These are phyloP conservation scores for Drosophila koepferae DNA, from an alignment of 2,888 invertebrate species.

Conservation along the genomic window DNA sequence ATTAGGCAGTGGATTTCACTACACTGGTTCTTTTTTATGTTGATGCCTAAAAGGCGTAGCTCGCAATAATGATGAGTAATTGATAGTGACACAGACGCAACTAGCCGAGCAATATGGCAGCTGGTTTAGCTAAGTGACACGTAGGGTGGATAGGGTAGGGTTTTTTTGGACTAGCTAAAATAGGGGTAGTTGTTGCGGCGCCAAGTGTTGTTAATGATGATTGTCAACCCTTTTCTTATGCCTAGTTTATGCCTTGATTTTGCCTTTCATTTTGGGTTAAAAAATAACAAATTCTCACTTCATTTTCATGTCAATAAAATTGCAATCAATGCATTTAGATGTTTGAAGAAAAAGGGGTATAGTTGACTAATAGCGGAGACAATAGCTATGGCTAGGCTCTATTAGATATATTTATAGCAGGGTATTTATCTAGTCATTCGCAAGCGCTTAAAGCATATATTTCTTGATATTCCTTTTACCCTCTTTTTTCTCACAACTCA, in stretches of 20 bases:
- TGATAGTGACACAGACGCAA: slow-evolving; percentile 77
- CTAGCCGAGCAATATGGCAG: slow-evolving; percentile 49
- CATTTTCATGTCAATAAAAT: slow-evolving; percentile 73
- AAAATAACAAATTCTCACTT: slow-evolving; percentile 68
- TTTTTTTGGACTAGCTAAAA: background rate
- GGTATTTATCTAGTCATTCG: background rate
- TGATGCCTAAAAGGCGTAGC: slow-evolving; percentile 53
- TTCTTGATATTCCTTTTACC: background rate
- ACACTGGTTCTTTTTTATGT: background rate
- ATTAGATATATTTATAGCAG: background rate
- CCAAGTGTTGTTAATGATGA: slow-evolving; percentile 76
- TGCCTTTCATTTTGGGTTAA: slow-evolving; percentile 36
- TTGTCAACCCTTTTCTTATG: slow-evolving; percentile 48
- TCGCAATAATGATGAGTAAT: slow-evolving; percentile 77
- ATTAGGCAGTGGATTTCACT: slow-evolving; percentile 10
- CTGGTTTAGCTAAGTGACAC: slow-evolving; percentile 29
- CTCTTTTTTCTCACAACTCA: background rate
- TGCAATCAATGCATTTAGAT: slow-evolving; percentile 23
- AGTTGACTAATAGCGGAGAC: background rate
- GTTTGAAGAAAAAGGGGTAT: background rate
- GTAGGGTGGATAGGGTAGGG: slow-evolving; percentile 7
- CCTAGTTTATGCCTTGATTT: slow-evolving; percentile 22
- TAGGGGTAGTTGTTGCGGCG: slow-evolving; percentile 43
- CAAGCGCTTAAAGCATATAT: background rate
- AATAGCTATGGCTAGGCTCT: background rate